Percentiles rank a stretch among this genome's conserved stretches.
phyloP scores from a whole-genome alignment of 2,888 invertebrate species.

The Agapetus fuscipes region DNA sequence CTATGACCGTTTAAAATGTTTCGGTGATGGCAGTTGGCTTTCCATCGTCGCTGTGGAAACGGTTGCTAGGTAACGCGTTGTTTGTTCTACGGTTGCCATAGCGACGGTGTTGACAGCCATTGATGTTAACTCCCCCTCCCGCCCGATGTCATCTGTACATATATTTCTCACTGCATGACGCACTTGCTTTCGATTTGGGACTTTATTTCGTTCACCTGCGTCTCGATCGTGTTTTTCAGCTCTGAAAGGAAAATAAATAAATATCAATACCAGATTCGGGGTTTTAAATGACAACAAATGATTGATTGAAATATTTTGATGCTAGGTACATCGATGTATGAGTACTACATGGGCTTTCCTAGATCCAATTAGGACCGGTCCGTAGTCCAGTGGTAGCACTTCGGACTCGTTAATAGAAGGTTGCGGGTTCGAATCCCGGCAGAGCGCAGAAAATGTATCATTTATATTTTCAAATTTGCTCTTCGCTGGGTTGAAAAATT shows the following conservation, averaged over 20 bases:
- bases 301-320: neutral
- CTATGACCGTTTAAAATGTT: slow-evolving; percentile 12
- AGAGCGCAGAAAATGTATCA: no score
- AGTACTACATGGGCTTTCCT: no score
- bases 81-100: neutral
- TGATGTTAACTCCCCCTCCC: slow-evolving; percentile 12
- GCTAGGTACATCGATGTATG: no score
- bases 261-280: neutral
- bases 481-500: no score
- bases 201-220: slow-evolving; percentile 94
- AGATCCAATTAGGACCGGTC: no score
- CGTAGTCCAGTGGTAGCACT: no score
- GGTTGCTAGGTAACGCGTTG: neutral
- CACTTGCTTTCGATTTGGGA: slow-evolving; percentile 94
- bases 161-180: slow-evolving; percentile 75
- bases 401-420: no score
- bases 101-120: neutral
- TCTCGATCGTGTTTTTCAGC: slow-evolving; percentile 94
- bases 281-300: neutral
- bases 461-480: no score
- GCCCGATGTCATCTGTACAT: slow-evolving; percentile 8
- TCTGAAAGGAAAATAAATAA: slow-evolving; percentile 56
- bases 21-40: slow-evolving; percentile 10
- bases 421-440: no score
- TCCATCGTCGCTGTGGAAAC: no score